Conservation (phyloP, 2,113 vertebrate genomes). For the Perca flavescens region DNA sequence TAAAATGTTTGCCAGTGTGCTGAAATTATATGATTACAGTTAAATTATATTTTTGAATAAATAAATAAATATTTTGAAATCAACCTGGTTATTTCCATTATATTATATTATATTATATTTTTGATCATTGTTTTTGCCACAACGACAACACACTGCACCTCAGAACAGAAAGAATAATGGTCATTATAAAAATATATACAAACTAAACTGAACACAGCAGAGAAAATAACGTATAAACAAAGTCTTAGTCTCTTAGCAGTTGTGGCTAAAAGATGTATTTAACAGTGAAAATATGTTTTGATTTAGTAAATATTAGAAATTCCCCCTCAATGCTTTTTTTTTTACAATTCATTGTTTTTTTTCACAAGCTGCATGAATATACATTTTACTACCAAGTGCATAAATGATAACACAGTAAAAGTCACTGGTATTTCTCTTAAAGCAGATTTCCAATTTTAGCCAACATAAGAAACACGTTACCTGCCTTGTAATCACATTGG, state of each 20-base stretch:
- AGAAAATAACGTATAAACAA: not conserved
- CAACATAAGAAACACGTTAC: conserved; percentile 9
- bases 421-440: not conserved
- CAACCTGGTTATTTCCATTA: not conserved
- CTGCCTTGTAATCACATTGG: conserved; percentile 42
- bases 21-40: conserved; percentile 55
- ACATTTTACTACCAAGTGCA: not conserved
- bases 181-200: not conserved
- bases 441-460: conserved; percentile 12
- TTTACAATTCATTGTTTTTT: not conserved
- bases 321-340: not conserved
- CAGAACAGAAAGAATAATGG: not conserved
- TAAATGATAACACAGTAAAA: not conserved
- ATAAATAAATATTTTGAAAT: conserved; percentile 66
- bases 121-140: not conserved
- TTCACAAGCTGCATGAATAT: not conserved
- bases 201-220: not conserved
- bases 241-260: not conserved
- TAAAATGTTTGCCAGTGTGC: conserved; percentile 28
- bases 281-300: not conserved
- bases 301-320: too few species aligned
- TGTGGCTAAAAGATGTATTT: not conserved
- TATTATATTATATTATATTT: not conserved
- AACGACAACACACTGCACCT: not conserved
- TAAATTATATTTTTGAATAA: conserved; percentile 77